Percentiles rank a stretch among this genome's conserved stretches.
phyloP scores from a whole-genome alignment of 2,888 invertebrate genomes.

The Stegophylla sp. region DNA sequence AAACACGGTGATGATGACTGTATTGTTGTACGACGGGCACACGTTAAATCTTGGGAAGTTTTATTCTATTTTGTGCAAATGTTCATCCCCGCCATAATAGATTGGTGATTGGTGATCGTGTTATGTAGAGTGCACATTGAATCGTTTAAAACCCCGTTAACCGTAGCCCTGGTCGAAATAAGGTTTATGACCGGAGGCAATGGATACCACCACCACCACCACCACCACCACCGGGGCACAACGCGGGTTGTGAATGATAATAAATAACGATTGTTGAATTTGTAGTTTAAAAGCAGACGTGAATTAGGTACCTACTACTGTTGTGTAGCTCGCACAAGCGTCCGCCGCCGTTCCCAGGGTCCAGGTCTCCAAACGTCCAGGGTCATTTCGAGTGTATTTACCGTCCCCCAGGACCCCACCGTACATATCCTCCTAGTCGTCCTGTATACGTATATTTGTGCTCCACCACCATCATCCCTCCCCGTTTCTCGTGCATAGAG shows the following conservation, averaged over 20 bases:
- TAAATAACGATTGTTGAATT: conserved; percentile 51
- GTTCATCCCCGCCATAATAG: too few species aligned
- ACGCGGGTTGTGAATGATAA: conserved; percentile 15
- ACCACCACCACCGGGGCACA: background rate
- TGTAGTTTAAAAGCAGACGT: conserved; percentile 36
- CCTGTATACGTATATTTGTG: conserved; percentile 3
- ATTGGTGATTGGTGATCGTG: background rate
- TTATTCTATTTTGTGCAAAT: background rate
- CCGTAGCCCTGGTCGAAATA: conserved; percentile 27
- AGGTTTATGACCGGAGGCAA: conserved; percentile 22
- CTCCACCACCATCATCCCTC: too few species aligned
- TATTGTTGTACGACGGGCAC: too few species aligned
- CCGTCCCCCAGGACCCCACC: conserved; percentile 19
- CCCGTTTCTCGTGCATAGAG: background rate
- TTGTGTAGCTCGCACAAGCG: background rate
- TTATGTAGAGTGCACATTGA: conserved; percentile 15
- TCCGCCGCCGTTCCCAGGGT: background rate
- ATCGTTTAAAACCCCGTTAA: background rate
- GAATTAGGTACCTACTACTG: conserved; percentile 41
- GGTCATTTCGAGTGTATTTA: conserved; percentile 45
- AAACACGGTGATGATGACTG: too few species aligned
- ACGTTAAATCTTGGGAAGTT: background rate
- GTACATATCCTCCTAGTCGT: background rate
- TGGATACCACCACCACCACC: too few species aligned
- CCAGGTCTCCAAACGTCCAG: conserved; percentile 27